Evolutionary conservation across 2,888 invertebrate genomes (phyloP), one percentile per base, ranked within the genome.

Genomic region (Diogma glabrata): DNA sequence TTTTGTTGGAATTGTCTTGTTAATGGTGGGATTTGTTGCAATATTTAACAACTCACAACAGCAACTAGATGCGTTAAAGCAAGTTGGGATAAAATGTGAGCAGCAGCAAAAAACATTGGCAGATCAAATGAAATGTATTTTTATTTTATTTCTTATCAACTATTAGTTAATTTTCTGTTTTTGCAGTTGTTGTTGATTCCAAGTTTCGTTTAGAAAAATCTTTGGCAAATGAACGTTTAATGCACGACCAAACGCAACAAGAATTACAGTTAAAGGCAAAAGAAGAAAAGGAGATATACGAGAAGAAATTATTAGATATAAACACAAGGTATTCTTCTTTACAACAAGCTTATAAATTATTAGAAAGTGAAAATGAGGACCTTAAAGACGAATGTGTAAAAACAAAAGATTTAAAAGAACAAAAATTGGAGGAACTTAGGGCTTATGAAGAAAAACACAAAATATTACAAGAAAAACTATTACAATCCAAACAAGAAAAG

Each of bases 71-170:
- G 75, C 76, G 59, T 70, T 71, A 19, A 70, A 72, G 58, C 74
- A 72, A 58, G 65, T 72, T 36, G 71, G 71, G 55, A 66, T 73
- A 51, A 67, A 72, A 53, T 79, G 79, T 60, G 73, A 74, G 56
- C 75, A 77, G 55, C 75, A 76, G 57, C 75, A 78, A 57, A 78
- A 79, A 57, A 74, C 75, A 47, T 62, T 78, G 40, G 75, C 75
- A 40, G 71, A 75, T 47, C 75, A 78, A 58, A 60, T 79, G 54
- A 76, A 79, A 70, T 75, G 79, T 78, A 69, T 63, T 57, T 54
- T 17, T 24, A 23, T 47, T 46, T 33, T 51, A 38, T 50, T 10
- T 22, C 3, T 10, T 23, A n/a, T 45, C 6, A 43, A 19, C 40
- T 17, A 3, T 19, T 10, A 19, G 2, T 19, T 40, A 40, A 40